These are phyloP conservation scores for Mimumesa dahlbomi DNA, from an alignment of 2,888 invertebrate genomes.

Conservation along the genomic window DNA sequence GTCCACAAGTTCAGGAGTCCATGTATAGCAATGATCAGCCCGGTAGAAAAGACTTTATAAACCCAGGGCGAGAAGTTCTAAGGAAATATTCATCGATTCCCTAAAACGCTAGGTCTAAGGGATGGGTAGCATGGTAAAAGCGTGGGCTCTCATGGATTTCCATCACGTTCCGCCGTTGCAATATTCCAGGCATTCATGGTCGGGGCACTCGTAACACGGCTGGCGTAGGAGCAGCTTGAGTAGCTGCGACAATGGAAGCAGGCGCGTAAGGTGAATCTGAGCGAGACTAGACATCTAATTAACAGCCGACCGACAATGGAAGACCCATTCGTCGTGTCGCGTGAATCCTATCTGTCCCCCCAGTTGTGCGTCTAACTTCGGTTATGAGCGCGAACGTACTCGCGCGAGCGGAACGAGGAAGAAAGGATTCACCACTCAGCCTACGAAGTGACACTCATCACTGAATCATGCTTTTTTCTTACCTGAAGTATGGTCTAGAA, in stretches of 20 bases:
- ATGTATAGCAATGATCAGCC: too few relatives aligned
- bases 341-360: slow-evolving; percentile 74
- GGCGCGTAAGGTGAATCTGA: slow-evolving; percentile 76
- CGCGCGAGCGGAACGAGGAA: slow-evolving; percentile 21
- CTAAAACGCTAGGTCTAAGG: too few relatives aligned
- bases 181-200: slow-evolving; percentile 69
- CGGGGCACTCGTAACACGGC: slow-evolving; percentile 60
- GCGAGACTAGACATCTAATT: slow-evolving; percentile 79
- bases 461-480: too few relatives aligned
- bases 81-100: background rate
- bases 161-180: slow-evolving; percentile 68
- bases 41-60: too few relatives aligned
- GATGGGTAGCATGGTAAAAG: too few relatives aligned
- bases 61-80: too few relatives aligned
- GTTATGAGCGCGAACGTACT: slow-evolving; percentile 14
- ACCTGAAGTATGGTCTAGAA: too few relatives aligned
- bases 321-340: slow-evolving; percentile 76
- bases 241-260: slow-evolving; percentile 56
- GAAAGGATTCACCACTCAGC: background rate
- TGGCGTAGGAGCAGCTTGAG: slow-evolving; percentile 55
- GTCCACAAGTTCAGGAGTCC: too few relatives aligned
- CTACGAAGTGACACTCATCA: background rate
- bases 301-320: slow-evolving; percentile 77
- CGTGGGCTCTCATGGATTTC: slow-evolving; percentile 69
- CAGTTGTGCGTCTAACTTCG: slow-evolving; percentile 41